Evolutionary conservation across 2,797 vertebrate genomes (phyloP), one percentile per base, ranked within the genome.

Genomic region (Parotocinclus haroldoi): DNA sequence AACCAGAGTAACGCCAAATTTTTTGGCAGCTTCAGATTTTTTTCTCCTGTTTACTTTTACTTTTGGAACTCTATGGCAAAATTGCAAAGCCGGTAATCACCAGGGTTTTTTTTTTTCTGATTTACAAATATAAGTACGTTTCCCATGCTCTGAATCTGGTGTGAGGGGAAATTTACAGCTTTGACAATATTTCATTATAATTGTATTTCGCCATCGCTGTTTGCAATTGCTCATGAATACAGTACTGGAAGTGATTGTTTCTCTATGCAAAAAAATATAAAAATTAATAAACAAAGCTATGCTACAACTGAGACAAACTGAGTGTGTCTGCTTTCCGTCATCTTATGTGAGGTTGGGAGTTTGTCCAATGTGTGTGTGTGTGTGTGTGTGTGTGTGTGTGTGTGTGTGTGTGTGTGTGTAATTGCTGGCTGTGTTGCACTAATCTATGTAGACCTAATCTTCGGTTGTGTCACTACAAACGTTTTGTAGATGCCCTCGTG

Each of bases 191-290:
- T 86, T 83, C 82, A 90, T 91, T 90, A 89, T 90, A 91, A 90
- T 83, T 90, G 88, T 91, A 91, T 91, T 85, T 91, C 90, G 86
- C 85, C 87, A 86, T 88, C 84, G 88, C 82, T 84, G 83, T 91
- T 86, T 82, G 87, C 87, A 76, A 75, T 57, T 65, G 88, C 90
- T 91, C 88, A 89, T 87, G 74, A 89, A 86, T 90, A 89, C 88
- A 88, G 89, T 91, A 91, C 90, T 89, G 90, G 89, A 91, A 90
- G 85, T 90, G 85, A 91, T 80, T 91, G 90, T 91, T 92, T 91
- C 89, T 88, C 91, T 93, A 94, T 93, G 93, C 91, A 95, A 95
- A 93, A 91, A 84, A 86, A 82, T 87, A 79, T 83, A 90, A 75
- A 78, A 68, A 85, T 89, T 77, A 91, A 90, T 94, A 95, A 95